Percentiles rank a stretch among this genome's conserved stretches.
These are phyloP conservation scores for Ciconia stormi DNA, from an alignment of 2,113 vertebrate genomes.

Conservation along the genomic window DNA sequence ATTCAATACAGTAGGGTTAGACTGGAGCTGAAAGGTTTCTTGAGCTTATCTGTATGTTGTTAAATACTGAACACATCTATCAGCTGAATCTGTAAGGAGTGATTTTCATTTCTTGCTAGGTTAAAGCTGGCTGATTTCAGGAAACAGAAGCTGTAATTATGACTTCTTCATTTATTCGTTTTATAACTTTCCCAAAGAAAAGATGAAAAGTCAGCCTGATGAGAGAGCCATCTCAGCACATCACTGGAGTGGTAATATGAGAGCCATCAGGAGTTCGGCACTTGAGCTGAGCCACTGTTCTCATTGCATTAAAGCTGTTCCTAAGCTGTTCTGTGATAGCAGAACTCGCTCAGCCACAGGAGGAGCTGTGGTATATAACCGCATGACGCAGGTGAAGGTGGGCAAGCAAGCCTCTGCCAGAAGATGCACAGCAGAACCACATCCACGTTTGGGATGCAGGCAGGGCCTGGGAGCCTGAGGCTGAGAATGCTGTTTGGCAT, in stretches of 20 bases:
- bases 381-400: rapidly evolving
- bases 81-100: background rate
- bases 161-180: background rate
- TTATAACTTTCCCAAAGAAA: background rate
- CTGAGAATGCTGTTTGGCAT: background rate
- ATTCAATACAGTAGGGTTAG: background rate
- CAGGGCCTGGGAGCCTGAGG: background rate
- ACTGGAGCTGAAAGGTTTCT: background rate
- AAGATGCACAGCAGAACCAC: background rate
- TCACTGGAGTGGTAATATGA: background rate
- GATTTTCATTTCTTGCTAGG: background rate
- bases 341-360: background rate
- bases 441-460: background rate
- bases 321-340: background rate
- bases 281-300: background rate
- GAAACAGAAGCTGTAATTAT: background rate
- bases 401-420: background rate
- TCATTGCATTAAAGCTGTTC: background rate
- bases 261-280: background rate
- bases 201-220: background rate
- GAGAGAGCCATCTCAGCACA: background rate
- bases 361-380: background rate
- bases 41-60: background rate
- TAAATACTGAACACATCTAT: background rate
- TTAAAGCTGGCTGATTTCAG: background rate